Conservation (phyloP, 2,113 vertebrate species). For the Corythoichthys intestinalis region DNA sequence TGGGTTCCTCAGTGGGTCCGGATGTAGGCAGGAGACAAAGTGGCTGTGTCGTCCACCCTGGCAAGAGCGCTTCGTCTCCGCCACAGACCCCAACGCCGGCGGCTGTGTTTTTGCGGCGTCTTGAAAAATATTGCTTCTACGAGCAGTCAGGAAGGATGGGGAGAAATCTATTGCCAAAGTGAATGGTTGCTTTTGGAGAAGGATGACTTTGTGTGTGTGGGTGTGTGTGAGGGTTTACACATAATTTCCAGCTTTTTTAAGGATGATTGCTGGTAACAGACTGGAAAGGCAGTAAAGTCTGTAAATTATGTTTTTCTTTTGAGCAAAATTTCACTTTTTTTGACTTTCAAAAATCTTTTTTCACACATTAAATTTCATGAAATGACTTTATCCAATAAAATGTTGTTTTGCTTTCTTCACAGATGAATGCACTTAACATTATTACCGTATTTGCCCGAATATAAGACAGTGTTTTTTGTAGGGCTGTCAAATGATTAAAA, state of each 20-base stretch:
- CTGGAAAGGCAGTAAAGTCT: too few species aligned
- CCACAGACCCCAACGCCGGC: slow-evolving; percentile 39
- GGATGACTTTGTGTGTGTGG: neutral
- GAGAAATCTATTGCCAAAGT: slow-evolving; percentile 16
- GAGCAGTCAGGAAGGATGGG: slow-evolving; percentile 31
- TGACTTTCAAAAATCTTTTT: too few species aligned
- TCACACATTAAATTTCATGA: too few species aligned
- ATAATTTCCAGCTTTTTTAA: neutral
- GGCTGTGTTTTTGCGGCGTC: slow-evolving; percentile 50
- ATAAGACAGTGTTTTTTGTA: too few species aligned
- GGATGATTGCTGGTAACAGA: neutral
- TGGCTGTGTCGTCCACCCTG: slow-evolving; percentile 56
- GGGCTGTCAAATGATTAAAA: too few species aligned
- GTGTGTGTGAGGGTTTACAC: neutral
- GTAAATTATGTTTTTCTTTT: neutral
- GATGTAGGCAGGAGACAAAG: slow-evolving; percentile 57
- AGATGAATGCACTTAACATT: too few species aligned
- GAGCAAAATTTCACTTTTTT: too few species aligned
- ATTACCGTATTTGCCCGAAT: neutral
- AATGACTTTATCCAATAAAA: too few species aligned
- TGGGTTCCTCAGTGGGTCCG: slow-evolving; percentile 34
- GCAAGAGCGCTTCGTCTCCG: slow-evolving; percentile 60
- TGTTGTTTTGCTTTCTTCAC: too few species aligned
- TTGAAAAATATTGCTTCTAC: slow-evolving; percentile 24
- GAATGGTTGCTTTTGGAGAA: neutral